phyloP scores from a whole-genome alignment of 2,888 invertebrate genomes.

The Helicoverpa assulta region DNA sequence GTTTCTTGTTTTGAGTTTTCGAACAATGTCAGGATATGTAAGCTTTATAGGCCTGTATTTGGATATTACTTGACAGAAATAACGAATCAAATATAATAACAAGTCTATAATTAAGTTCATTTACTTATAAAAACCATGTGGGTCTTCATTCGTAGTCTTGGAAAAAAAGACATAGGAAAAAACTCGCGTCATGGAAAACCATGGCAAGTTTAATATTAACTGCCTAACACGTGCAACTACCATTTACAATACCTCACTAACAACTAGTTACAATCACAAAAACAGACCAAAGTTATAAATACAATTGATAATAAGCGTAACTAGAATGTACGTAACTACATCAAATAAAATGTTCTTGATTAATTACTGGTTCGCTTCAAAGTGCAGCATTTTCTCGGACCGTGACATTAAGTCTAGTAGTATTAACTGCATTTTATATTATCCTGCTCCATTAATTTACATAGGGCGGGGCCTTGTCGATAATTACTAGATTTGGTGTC shows the following conservation, averaged over 20 bases:
- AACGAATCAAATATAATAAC: no score
- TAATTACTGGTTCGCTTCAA: slow-evolving; percentile 58
- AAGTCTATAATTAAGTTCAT: no score
- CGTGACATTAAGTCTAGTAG: slow-evolving; percentile 73
- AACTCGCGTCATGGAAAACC: no score
- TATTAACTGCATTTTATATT: slow-evolving; percentile 61
- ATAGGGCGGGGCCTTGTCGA: slow-evolving; percentile 59
- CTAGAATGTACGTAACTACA: slow-evolving; percentile 42
- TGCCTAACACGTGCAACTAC: not conserved
- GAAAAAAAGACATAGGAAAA: no score
- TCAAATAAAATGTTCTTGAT: slow-evolving; percentile 55
- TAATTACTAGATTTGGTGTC: slow-evolving; percentile 60
- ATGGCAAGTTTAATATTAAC: not conserved
- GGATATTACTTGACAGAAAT: no score
- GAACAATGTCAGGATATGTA: no score
- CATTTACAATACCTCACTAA: not conserved
- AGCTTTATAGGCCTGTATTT: no score
- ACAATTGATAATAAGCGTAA: slow-evolving; percentile 36
- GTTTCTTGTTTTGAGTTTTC: no score
- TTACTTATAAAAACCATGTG: no score
- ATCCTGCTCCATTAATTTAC: slow-evolving; percentile 67
- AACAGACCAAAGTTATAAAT: not conserved
- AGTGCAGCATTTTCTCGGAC: slow-evolving; percentile 64
- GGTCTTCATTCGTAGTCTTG: no score
- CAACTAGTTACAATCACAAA: not conserved